Evolutionary conservation across 1,140 invertebrate species (phyloP).

Genomic region (Geopemphigus sp.): DNA sequence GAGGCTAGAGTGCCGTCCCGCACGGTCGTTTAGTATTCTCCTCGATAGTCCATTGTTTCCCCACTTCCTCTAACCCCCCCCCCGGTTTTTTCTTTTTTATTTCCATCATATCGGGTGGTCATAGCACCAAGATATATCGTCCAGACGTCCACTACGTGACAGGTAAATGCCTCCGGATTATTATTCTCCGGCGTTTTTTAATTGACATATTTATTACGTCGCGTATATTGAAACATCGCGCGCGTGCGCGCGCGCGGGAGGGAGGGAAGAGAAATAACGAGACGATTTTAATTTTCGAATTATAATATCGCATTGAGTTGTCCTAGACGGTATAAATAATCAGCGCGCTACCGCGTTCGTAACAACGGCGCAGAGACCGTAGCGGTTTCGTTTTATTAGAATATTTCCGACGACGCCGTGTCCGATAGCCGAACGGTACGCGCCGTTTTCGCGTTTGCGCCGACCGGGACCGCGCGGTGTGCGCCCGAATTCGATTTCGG

Average conservation of each 20-base stretch:
- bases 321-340: conserved; percentile 3
- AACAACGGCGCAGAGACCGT: too few relatives aligned
- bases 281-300: conserved; percentile 40
- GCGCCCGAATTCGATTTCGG: too few relatives aligned
- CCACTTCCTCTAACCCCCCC: too few relatives aligned
- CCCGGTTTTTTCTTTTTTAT: conserved; percentile 9
- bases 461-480: too few relatives aligned
- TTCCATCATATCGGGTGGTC: conserved; percentile 47
- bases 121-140: conserved; percentile 43
- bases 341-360: too few relatives aligned
- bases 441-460: too few relatives aligned
- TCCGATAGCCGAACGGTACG: too few relatives aligned
- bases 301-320: conserved; percentile 12
- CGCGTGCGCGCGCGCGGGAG: too few relatives aligned
- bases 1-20: background rate
- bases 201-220: conserved; percentile 47
- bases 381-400: too few relatives aligned
- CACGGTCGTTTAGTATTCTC: conserved; percentile 44
- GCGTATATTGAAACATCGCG: conserved; percentile 12
- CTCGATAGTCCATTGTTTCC: conserved; percentile 40
- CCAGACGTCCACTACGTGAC: conserved; percentile 46
- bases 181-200: conserved; percentile 41
- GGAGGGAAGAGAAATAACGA: conserved; percentile 28
- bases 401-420: too few relatives aligned
- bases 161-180: conserved; percentile 42